These are phyloP conservation scores for Psilopsiagon aymara DNA, from an alignment of 2,113 vertebrate species.

Conservation along the genomic window DNA sequence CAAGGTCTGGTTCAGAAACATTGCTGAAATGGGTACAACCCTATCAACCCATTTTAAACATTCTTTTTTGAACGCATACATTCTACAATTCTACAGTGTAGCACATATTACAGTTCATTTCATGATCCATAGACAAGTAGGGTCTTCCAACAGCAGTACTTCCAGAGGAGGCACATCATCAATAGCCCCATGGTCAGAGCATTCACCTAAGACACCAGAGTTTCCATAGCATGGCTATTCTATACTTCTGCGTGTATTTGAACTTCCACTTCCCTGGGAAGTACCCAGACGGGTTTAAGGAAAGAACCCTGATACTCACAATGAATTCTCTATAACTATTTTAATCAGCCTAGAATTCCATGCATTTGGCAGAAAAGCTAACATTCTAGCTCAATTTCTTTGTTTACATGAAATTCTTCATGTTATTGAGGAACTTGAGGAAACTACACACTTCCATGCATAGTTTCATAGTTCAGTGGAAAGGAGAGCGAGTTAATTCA, in stretches of 20 bases:
- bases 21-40: background rate
- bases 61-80: background rate
- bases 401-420: background rate
- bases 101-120: background rate
- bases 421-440: background rate
- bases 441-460: background rate
- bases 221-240: background rate
- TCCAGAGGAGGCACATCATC: background rate
- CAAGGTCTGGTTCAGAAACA: background rate
- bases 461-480: background rate
- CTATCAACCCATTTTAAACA: background rate
- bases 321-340: background rate
- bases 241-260: background rate
- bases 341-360: background rate
- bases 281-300: background rate
- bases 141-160: background rate
- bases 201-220: background rate
- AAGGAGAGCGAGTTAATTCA: background rate
- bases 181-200: background rate
- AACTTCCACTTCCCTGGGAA: background rate
- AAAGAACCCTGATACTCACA: background rate
- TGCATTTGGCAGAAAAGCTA: background rate
- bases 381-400: background rate
- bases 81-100: background rate
- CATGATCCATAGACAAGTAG: background rate